Evolutionary conservation across 2,797 vertebrate species (phyloP), one percentile per base, ranked within the genome.

Genomic region (Cossypha heuglini): DNA sequence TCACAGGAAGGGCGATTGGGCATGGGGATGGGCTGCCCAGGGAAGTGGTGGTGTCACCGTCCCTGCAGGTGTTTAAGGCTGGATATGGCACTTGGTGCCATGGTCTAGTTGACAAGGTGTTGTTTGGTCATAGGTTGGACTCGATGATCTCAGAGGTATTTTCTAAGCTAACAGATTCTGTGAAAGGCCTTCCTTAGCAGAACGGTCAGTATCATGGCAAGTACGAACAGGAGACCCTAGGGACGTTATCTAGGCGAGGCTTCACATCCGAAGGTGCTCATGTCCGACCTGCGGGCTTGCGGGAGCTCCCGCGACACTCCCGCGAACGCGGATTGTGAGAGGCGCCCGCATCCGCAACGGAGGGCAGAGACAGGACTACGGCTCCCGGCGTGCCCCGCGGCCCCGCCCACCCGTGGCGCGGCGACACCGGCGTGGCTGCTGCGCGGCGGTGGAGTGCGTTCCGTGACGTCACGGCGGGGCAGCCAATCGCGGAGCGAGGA

Each of bases 401-500:
- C 35, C 1, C 63, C 35, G 6, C 58, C 35, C 29, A 9, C 35
- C 6, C 31, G 20, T n/a, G 4, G 17, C 7, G 43, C 18, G 31
- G 31, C 15, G 24, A 9, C 29, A 5, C 48, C 3, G 11, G 37
- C 26, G 24, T 52, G 52, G 86, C 52, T 16, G 35, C 25, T 25
- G 69, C 13, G 26, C 25, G 46, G 76, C 13, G 3, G 9, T 4
- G 67, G 13, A 67, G 62, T 49, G 25, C 16, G n/a, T 45, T 3
- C 7, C 1, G 16, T 74, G 75, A 66, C 78, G 86, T 51, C 33
- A 45, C 38, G 28, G 14, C 1, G 15, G 69, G 5, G 24, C 81
- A 93, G 90, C 98, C 97, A 98, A 98, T 98, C 96, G 87, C 62
- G 92, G 64, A 55, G 38, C 55, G 84, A 74, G 64, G 87, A 97